Conservation (phyloP, 1,140 invertebrate genomes). For the Drosophila neocordata region DNA sequence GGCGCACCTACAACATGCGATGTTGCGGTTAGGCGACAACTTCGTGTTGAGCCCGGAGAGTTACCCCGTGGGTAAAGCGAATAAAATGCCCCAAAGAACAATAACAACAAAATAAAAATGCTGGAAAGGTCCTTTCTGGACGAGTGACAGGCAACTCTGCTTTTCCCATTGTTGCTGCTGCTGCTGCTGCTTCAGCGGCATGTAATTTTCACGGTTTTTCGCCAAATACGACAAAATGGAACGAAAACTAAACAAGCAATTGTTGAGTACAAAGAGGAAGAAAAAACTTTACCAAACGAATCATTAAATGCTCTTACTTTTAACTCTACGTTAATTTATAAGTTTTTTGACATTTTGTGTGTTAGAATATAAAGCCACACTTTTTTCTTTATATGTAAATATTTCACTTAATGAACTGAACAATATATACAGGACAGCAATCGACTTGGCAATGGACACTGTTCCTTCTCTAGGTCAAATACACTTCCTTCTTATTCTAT, state of each 20-base stretch:
- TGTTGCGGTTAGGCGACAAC: slow-evolving; percentile 77
- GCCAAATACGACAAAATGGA: slow-evolving; percentile 66
- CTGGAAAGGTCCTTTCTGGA: slow-evolving; percentile 22
- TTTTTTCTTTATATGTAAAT: background rate
- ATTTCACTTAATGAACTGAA: too few relatives aligned
- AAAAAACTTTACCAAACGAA: too few relatives aligned
- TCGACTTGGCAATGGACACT: too few relatives aligned
- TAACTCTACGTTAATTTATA: background rate
- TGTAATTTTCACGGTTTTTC: slow-evolving; percentile 75
- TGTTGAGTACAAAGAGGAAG: background rate
- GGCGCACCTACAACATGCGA: slow-evolving; percentile 82
- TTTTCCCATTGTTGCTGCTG: background rate
- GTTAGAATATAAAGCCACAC: background rate
- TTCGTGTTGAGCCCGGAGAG: slow-evolving; percentile 63
- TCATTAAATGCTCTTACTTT: background rate
- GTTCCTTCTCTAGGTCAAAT: too few relatives aligned
- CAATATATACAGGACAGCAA: too few relatives aligned
- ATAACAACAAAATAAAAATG: slow-evolving; percentile 40
- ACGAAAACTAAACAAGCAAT: slow-evolving; percentile 41
- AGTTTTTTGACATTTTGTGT: background rate
- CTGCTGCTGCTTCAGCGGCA: slow-evolving; percentile 66
- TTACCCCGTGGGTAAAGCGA: slow-evolving; percentile 23
- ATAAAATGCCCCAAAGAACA: slow-evolving; percentile 41
- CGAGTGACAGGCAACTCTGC: slow-evolving; percentile 72
- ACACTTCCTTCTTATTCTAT: too few relatives aligned